These are phyloP conservation scores for Stichopus horrens DNA, from an alignment of 53 echinoderm and acorn worm genomes.

Conservation along the genomic window DNA sequence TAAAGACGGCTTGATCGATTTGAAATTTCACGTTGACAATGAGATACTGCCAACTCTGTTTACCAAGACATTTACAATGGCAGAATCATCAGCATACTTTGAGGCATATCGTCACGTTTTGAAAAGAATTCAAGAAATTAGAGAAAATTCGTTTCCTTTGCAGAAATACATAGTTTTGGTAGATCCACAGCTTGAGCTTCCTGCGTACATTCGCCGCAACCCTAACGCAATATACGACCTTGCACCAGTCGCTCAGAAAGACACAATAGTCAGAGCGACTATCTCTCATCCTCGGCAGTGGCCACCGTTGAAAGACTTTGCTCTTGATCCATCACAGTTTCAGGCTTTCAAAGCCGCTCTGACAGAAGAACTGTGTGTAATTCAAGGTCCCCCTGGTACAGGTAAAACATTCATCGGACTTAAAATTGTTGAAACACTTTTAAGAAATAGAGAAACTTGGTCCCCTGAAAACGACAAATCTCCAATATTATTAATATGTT, in stretches of 20 bases:
- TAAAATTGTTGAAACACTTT: constrained; percentile 78
- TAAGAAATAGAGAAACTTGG: constrained; percentile 71
- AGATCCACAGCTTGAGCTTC: constrained; percentile 52
- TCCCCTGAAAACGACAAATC: constrained; percentile 1
- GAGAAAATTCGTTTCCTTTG: constrained; percentile 59
- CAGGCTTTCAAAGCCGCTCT: constrained; percentile 78
- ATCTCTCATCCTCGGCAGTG: constrained; percentile 18
- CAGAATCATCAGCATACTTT: constrained; percentile 87
- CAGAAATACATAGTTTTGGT: constrained; percentile 65
- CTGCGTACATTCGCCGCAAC: constrained; percentile 57
- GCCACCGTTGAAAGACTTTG: constrained; percentile 55
- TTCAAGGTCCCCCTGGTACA: constrained; percentile 96
- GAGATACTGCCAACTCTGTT: constrained; percentile 49
- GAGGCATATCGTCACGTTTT: constrained; percentile 89
- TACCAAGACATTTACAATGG: constrained; percentile 73
- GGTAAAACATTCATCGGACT: constrained; percentile 95
- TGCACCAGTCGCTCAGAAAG: constrained; percentile 9
- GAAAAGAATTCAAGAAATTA: constrained; percentile 65
- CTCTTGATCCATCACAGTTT: constrained; percentile 73
- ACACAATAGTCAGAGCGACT: neutral
- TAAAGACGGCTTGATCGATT: constrained; percentile 75
- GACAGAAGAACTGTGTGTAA: constrained; percentile 78
- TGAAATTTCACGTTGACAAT: constrained; percentile 66
- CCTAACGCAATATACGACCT: constrained; percentile 52
- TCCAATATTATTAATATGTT: constrained; percentile 83